Percentiles rank a stretch among this genome's conserved stretches.
These are phyloP conservation scores for Cantharis flavilabris DNA, from an alignment of 2,888 invertebrate genomes.

Conservation along the genomic window DNA sequence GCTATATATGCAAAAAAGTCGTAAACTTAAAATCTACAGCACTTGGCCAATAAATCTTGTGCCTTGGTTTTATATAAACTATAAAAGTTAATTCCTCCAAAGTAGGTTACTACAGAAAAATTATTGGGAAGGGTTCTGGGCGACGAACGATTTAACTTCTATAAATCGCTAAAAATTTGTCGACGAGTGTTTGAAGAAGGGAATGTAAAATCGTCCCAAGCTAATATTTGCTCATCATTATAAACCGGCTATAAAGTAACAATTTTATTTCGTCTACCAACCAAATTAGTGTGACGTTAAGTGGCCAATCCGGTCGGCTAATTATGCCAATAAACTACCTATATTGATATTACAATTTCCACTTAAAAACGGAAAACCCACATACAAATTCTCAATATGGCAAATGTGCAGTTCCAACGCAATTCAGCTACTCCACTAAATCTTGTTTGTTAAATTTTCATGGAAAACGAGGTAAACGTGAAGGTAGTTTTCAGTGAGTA, in stretches of 20 bases:
- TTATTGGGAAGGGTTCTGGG: neutral
- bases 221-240: neutral
- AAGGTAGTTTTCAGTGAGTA: neutral
- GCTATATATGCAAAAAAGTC: conserved; percentile 10
- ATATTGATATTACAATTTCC: neutral
- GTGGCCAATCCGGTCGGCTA: neutral
- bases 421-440: neutral
- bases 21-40: conserved; percentile 11
- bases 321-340: neutral
- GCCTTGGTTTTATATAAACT: neutral
- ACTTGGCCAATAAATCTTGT: conserved; percentile 5
- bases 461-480: neutral
- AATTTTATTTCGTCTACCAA: neutral
- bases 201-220: neutral
- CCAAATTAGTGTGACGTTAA: neutral
- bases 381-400: neutral
- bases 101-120: neutral
- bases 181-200: neutral
- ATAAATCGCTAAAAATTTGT: neutral
- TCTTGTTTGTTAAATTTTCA: neutral
- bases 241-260: neutral
- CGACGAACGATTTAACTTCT: neutral
- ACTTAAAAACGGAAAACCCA: neutral
- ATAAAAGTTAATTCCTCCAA: neutral
- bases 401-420: neutral